phyloP scores from a whole-genome alignment of 2,113 vertebrate species.

The Alligator sinensis region DNA sequence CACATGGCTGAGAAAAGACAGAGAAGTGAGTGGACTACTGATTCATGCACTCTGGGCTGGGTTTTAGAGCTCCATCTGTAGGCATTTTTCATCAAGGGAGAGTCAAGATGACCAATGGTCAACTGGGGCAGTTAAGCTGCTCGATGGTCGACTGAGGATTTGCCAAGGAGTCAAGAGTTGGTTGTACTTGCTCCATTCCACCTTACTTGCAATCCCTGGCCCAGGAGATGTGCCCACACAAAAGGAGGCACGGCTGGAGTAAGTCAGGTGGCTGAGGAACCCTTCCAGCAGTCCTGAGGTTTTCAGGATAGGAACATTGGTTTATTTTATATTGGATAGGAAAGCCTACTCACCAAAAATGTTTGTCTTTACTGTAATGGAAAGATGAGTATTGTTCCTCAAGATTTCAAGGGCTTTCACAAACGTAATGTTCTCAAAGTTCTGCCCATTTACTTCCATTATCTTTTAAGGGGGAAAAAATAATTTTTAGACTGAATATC shows the following conservation, averaged over 20 bases:
- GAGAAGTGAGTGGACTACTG: background rate
- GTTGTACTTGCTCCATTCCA: background rate
- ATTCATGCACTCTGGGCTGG: conserved; percentile 29
- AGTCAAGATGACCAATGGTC: background rate
- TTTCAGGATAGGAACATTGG: background rate
- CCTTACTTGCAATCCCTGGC: background rate
- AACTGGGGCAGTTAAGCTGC: background rate
- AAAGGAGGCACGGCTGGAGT: fast-evolving
- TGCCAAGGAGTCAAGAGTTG: conserved; percentile 28
- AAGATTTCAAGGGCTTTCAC: conserved; percentile 94
- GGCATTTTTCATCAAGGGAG: background rate
- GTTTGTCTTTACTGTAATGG: conserved; percentile 97
- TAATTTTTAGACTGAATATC: background rate
- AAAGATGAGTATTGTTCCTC: conserved; percentile 95
- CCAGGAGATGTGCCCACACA: background rate
- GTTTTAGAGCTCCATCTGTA: conserved; percentile 30
- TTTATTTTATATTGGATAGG: background rate
- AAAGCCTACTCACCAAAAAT: conserved; percentile 91
- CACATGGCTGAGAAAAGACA: background rate
- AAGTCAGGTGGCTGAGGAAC: background rate
- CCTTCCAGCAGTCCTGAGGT: background rate
- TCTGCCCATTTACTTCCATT: conserved; percentile 98
- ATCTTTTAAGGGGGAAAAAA: conserved; percentile 81
- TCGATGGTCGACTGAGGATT: background rate
- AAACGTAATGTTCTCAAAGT: conserved; percentile 96